These are phyloP conservation scores for Sminthopsis crassicaudata DNA, from an alignment of 2,113 vertebrate genomes.

Conservation along the genomic window DNA sequence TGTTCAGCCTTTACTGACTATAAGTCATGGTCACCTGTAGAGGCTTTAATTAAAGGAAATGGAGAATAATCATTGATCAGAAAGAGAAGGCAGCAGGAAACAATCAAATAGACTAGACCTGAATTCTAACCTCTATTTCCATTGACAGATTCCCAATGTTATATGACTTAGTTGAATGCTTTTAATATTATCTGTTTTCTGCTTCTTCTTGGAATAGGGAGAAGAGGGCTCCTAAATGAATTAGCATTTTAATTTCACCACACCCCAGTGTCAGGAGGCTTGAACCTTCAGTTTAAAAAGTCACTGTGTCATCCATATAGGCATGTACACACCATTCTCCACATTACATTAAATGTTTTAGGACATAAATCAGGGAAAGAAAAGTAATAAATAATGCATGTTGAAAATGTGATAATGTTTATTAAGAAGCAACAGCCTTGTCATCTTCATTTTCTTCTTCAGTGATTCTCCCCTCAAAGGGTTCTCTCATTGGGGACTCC, in stretches of 20 bases:
- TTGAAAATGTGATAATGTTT: slow-evolving; percentile 88
- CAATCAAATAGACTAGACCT: not conserved
- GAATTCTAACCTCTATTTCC: slow-evolving; percentile 47
- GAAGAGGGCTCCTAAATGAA: slow-evolving; percentile 19
- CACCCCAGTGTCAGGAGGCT: slow-evolving; percentile 55
- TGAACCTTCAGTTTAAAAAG: slow-evolving; percentile 19
- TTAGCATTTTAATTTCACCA: slow-evolving; percentile 62
- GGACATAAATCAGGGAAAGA: slow-evolving; percentile 85
- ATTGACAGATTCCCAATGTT: slow-evolving; percentile 44
- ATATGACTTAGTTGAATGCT: slow-evolving; percentile 58
- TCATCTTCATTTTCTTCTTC: slow-evolving; percentile 90
- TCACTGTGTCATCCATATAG: slow-evolving; percentile 68
- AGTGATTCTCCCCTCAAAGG: slow-evolving; percentile 85
- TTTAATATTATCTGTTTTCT: slow-evolving; percentile 55
- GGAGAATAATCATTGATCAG: not conserved
- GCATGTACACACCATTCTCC: slow-evolving; percentile 74
- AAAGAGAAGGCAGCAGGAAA: not conserved
- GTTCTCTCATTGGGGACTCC: slow-evolving; percentile 85
- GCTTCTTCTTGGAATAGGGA: slow-evolving; percentile 19
- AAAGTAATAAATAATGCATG: slow-evolving; percentile 88
- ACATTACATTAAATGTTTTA: slow-evolving; percentile 85
- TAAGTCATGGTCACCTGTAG: not conserved
- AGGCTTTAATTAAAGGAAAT: not conserved
- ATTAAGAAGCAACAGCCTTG: slow-evolving; percentile 90
- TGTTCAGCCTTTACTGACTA: not conserved